These are phyloP conservation scores for Euproctis similis DNA, from an alignment of 2,888 invertebrate genomes.

Conservation along the genomic window DNA sequence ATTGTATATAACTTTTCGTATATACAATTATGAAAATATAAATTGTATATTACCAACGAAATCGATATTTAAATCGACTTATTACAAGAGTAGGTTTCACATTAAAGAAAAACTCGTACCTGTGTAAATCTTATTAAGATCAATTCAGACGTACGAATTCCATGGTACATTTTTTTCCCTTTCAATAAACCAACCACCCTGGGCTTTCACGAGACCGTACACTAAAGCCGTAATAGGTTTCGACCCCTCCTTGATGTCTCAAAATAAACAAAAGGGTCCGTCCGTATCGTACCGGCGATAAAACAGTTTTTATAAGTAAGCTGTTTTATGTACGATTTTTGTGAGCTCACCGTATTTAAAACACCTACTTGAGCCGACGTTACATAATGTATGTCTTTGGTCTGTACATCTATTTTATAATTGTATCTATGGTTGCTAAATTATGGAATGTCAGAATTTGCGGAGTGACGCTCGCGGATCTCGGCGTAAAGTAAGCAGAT, in stretches of 20 bases:
- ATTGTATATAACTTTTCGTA: too few relatives aligned
- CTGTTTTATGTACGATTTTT: conserved; percentile 23
- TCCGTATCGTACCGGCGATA: conserved; percentile 24
- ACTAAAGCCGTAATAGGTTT: conserved; percentile 39
- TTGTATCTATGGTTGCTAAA: too few relatives aligned
- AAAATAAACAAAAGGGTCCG: conserved; percentile 48
- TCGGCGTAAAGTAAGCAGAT: too few relatives aligned
- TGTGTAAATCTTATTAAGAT: conserved; percentile 10
- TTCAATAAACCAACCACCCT: conserved; percentile 30
- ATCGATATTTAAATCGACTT: too few relatives aligned
- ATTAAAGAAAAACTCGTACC: conserved; percentile 11
- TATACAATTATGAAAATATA: too few relatives aligned
- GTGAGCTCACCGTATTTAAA: conserved; percentile 22
- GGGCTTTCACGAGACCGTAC: conserved; percentile 33
- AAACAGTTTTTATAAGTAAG: conserved; percentile 29
- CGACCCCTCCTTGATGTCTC: conserved; percentile 44
- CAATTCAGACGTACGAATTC: conserved; percentile 13
- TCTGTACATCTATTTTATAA: too few relatives aligned
- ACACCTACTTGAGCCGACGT: conserved; percentile 13
- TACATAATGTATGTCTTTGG: too few relatives aligned
- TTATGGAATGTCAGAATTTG: too few relatives aligned
- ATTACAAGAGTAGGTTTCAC: background rate
- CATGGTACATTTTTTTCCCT: conserved; percentile 23
- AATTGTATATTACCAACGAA: too few relatives aligned
- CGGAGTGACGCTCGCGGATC: too few relatives aligned